A percentile compares a stretch with the other conserved stretches of the same genome.
Evolutionary conservation across 92 coral and sea anemone species (phyloP).

Genomic region (Pocillopora grandis): DNA sequence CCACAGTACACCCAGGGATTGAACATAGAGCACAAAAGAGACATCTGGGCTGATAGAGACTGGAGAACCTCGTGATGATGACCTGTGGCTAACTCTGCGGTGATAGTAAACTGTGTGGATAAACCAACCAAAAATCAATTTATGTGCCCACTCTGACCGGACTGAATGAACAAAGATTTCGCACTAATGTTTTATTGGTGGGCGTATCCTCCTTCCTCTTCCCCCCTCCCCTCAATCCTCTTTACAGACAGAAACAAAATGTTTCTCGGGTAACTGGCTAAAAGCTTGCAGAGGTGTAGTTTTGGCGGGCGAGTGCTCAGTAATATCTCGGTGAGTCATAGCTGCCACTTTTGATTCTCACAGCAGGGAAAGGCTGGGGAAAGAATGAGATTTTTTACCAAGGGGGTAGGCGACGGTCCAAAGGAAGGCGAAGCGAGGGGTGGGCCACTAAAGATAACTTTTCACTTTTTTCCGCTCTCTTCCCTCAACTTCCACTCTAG

Average conservation of each 20-base stretch:
- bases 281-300: no score
- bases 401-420: no score
- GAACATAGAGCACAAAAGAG: conserved; percentile 44
- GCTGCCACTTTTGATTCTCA: no score
- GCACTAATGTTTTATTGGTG: not conserved
- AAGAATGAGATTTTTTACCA: no score
- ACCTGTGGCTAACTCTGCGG: conserved; percentile 40
- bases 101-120: conserved; percentile 46
- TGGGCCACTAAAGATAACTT: not conserved
- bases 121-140: not conserved
- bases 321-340: no score
- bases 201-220: not conserved
- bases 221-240: not conserved
- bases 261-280: no score
- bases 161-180: not conserved
- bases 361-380: no score
- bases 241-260: no score
- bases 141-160: no score
- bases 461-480: not conserved
- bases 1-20: conserved; percentile 57
- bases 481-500: not conserved
- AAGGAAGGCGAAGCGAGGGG: no score
- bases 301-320: no score
- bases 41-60: conserved; percentile 64
- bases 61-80: conserved; percentile 50